Evolutionary conservation across 2,797 vertebrate genomes (phyloP), one percentile per base, ranked within the genome.

Genomic region (Platyrinchus mystaceus): DNA sequence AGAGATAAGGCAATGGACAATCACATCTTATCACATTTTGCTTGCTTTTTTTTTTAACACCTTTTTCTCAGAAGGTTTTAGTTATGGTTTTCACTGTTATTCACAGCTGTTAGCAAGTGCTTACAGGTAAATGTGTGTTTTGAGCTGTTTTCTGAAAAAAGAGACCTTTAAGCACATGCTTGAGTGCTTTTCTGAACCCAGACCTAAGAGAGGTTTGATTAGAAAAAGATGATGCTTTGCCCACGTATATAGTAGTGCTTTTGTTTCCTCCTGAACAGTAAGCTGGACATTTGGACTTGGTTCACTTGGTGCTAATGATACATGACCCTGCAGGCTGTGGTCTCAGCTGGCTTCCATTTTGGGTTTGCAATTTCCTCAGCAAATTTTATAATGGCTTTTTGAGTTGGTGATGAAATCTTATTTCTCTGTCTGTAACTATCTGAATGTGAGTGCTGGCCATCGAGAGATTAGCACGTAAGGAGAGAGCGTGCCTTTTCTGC

Each of bases 261-360:
- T 95, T 96, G 94, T 96, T 94, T 94, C 73, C 67, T 92, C 14
- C 60, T 39, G 47, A 95, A 49, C 89, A 88, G 91, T 91, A 36
- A 84, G 73, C 87, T 95, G 95, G 95, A 90, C 95, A 87, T 91
- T 96, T 94, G 89, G 96, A 59, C 94, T 92, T 86, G 96, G 87
- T 94, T 95, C 95, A 95, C 90, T 95, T 95, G 93, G 91, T 0
- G 44, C 92, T 94, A 96, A 96, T 95, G 94, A 94, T 86, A 89
- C 90, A 63, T 89, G 82, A 93, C 94, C 87, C 85, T 73, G 67
- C 60, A 36, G 77, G 50, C 79, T 97, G 89, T 84, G 85, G 83
- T 92, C 91, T 95, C 92, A 95, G 92, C 92, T 96, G 91, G 71
- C 94, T 96, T 89, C 95, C 91, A 78, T 90, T 95, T 91, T 91